Conservation (phyloP, 2,113 vertebrate genomes). For the Forbesichthys papilliferus region DNA sequence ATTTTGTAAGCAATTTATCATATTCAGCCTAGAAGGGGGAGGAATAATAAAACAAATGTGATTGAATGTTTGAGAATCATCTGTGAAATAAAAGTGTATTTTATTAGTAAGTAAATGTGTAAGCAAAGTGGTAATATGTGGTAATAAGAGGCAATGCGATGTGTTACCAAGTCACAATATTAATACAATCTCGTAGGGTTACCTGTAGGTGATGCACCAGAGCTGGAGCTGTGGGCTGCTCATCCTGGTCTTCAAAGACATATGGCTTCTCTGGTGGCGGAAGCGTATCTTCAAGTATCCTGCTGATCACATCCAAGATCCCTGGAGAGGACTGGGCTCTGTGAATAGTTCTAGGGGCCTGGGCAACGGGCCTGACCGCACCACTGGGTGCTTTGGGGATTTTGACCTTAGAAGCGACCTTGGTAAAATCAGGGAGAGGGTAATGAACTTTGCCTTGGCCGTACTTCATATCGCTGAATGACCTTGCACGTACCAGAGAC, state of each 20-base stretch:
- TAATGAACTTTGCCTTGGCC: constrained; percentile 76
- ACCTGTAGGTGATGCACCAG: constrained; percentile 77
- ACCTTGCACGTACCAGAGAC: constrained; percentile 60
- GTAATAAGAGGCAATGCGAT: no score
- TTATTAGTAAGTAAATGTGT: background rate
- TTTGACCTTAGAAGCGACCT: constrained; percentile 76
- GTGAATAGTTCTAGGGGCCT: constrained; percentile 43
- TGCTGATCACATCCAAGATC: constrained; percentile 70
- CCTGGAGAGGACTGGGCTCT: constrained; percentile 68
- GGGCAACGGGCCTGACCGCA: constrained; percentile 43
- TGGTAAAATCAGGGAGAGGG: constrained; percentile 75
- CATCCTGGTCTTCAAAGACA: constrained; percentile 50
- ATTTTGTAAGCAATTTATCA: constrained; percentile 72
- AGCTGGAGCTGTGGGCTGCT: constrained; percentile 49
- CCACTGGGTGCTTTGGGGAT: constrained; percentile 68
- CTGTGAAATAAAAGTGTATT: background rate
- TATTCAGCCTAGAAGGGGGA: constrained; percentile 66
- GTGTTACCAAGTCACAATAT: no score
- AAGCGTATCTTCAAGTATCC: constrained; percentile 74
- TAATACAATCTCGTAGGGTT: constrained; percentile 15
- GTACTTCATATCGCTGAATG: constrained; percentile 69
- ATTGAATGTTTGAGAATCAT: background rate
- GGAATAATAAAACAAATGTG: background rate
- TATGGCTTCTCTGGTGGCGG: constrained; percentile 50
- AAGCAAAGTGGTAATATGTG: background rate